Evolutionary conservation across 2,888 invertebrate genomes (phyloP).

Genomic region (Cephus rjabovi): DNA sequence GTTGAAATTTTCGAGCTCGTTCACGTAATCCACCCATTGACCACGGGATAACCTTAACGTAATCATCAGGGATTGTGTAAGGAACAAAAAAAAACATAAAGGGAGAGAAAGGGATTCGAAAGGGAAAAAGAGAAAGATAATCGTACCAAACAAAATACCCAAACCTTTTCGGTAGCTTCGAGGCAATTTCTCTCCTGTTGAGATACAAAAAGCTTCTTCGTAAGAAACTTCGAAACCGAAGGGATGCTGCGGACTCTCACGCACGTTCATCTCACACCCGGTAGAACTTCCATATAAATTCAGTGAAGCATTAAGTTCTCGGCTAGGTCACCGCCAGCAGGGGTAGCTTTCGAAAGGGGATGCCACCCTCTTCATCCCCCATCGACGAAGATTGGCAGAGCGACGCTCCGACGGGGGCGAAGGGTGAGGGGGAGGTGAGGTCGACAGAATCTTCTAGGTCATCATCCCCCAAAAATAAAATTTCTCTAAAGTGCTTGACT

Average conservation of each 20-base stretch:
- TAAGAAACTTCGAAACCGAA: neutral
- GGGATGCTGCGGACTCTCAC: neutral
- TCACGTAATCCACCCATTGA: neutral
- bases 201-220: neutral
- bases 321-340: neutral
- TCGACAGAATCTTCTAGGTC: neutral
- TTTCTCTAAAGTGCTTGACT: neutral
- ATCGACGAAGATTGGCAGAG: neutral
- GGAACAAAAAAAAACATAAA: neutral
- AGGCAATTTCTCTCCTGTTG: neutral
- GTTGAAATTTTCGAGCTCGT: neutral
- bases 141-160: neutral
- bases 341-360: neutral
- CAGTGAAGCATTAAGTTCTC: constrained; percentile 1
- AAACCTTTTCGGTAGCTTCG: neutral
- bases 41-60: neutral
- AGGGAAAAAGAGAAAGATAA: neutral
- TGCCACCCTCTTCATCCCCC: neutral
- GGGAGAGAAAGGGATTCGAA: neutral
- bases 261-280: neutral
- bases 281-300: neutral
- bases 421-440: neutral
- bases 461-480: neutral
- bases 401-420: neutral
- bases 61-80: neutral